Evolutionary conservation across 2,113 vertebrate species (phyloP).

Genomic region (Struthio camelus): DNA sequence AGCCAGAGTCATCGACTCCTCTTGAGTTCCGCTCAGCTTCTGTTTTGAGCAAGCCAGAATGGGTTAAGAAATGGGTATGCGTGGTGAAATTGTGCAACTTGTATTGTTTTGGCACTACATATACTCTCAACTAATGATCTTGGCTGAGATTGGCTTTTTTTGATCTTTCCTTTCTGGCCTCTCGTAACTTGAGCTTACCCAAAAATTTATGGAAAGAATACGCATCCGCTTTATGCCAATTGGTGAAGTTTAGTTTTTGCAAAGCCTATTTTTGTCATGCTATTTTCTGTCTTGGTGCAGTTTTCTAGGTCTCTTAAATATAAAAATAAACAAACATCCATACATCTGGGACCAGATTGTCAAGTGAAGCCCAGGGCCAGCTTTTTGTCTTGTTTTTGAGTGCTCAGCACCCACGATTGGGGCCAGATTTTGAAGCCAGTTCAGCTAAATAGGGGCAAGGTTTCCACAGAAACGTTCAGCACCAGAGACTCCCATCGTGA

Average conservation of each 20-base stretch:
- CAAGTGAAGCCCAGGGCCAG: neutral
- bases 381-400: neutral
- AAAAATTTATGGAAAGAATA: neutral
- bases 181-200: conserved; percentile 3
- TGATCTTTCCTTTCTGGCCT: neutral
- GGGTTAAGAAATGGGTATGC: conserved; percentile 33
- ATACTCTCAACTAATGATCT: conserved; percentile 9
- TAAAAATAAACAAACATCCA: conserved; percentile 34
- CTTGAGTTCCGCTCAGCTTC: neutral
- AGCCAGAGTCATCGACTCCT: neutral
- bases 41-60: neutral
- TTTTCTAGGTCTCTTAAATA: conserved; percentile 25
- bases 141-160: neutral
- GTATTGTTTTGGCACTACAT: conserved; percentile 18
- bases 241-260: neutral
- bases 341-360: conserved; percentile 52
- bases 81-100: neutral
- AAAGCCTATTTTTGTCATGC: neutral
- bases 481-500: neutral
- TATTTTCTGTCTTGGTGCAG: conserved; percentile 9
- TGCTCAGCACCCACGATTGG: neutral
- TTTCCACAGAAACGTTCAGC: conserved; percentile 25
- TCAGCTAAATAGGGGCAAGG: conserved; percentile 49
- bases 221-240: neutral
- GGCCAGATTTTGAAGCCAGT: conserved; percentile 39